These are phyloP conservation scores for Abramis brama DNA, from an alignment of 2,113 vertebrate species.

Conservation along the genomic window DNA sequence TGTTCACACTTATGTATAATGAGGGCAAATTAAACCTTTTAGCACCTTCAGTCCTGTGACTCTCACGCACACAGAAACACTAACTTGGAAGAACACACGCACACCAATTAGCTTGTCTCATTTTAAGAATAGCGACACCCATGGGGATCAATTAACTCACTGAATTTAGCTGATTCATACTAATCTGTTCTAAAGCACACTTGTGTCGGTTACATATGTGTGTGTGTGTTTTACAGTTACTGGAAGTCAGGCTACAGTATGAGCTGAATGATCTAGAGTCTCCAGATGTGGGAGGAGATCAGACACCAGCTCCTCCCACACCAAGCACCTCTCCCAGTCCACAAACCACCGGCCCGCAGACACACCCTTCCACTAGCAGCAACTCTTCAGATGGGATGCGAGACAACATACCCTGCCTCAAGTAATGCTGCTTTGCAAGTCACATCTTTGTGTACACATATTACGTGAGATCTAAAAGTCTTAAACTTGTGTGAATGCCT, in stretches of 20 bases:
- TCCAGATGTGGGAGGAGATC: constrained; percentile 86
- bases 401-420: constrained; percentile 95
- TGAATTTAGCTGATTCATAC: constrained; percentile 33
- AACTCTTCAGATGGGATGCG: constrained; percentile 93
- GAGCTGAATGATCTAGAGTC: constrained; percentile 92
- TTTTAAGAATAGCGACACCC: constrained; percentile 42
- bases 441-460: neutral
- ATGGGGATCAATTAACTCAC: constrained; percentile 43
- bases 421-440: constrained; percentile 71
- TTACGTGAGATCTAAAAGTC: neutral
- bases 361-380: constrained; percentile 94
- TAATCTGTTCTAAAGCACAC: constrained; percentile 1
- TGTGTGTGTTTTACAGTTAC: constrained; percentile 75
- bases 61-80: constrained; percentile 9
- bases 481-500: neutral
- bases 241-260: constrained; percentile 93
- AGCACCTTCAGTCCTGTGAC: constrained; percentile 48
- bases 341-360: constrained; percentile 86
- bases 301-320: constrained; percentile 83
- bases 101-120: constrained; percentile 33
- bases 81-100: constrained; percentile 15
- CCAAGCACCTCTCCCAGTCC: constrained; percentile 85
- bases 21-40: constrained; percentile 57
- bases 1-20: constrained; percentile 51
- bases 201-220: constrained; percentile 2